Evolutionary conservation across 2,888 invertebrate species (phyloP).

Genomic region (Andrena fulva): DNA sequence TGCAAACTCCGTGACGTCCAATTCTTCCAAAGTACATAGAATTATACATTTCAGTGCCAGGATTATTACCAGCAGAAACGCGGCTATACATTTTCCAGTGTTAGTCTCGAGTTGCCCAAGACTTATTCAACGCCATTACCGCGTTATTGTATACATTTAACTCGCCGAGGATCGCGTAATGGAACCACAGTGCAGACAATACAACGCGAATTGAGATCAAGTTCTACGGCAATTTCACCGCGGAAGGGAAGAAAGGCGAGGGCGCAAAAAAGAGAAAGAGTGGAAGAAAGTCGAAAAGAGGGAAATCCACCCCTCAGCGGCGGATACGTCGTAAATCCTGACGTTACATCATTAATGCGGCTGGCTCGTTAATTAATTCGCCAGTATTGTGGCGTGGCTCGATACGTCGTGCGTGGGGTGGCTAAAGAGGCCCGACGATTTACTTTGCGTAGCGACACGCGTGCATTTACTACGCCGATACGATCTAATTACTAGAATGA

Average conservation of each 20-base stretch:
- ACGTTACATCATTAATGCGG: conserved; percentile 64
- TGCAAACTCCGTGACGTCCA: neutral
- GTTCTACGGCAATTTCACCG: conserved; percentile 12
- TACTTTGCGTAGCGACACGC: conserved; percentile 40
- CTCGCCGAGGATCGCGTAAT: conserved; percentile 4
- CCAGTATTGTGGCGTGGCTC: conserved; percentile 39
- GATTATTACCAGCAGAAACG: conserved; percentile 29
- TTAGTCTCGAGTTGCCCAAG: neutral
- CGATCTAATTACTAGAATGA: conserved; percentile 62
- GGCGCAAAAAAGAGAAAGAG: conserved; percentile 2
- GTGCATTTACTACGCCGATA: conserved; percentile 50
- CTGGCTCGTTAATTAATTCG: conserved; percentile 65
- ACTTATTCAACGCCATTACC: conserved; percentile 26
- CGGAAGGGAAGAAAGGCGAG: neutral
- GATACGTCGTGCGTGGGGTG: conserved; percentile 1
- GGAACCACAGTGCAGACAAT: conserved; percentile 15
- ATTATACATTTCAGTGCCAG: conserved; percentile 25
- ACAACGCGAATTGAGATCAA: conserved; percentile 6
- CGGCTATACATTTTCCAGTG: conserved; percentile 2
- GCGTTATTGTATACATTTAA: conserved; percentile 12
- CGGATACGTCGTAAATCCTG: conserved; percentile 59
- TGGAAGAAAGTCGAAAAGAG: conserved; percentile 23
- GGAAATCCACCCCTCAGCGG: conserved; percentile 35
- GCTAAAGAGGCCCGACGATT: conserved; percentile 53
- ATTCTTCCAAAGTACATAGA: conserved; percentile 1